Evolutionary conservation across 2,113 vertebrate genomes (phyloP).

Genomic region (Bufo bufo): DNA sequence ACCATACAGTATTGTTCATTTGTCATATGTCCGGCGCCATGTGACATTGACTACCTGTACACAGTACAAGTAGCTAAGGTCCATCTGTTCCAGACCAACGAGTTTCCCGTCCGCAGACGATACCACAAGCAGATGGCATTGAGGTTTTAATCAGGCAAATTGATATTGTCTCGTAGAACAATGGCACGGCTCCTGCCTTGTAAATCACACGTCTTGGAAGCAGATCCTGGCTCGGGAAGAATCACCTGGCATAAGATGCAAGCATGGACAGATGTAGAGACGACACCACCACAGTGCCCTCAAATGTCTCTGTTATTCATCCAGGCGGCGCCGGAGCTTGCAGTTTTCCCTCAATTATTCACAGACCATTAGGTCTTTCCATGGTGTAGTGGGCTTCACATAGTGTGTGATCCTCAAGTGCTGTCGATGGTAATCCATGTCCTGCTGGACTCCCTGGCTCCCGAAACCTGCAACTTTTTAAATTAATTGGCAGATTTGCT

Average conservation of each 20-base stretch:
- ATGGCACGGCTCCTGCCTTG: slow-evolving; percentile 59
- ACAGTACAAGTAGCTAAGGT: background rate
- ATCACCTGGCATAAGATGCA: slow-evolving; percentile 62
- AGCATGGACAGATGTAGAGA: slow-evolving; percentile 69
- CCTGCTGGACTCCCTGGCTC: background rate
- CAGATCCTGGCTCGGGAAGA: slow-evolving; percentile 61
- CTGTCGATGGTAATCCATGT: background rate
- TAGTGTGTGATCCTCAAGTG: background rate
- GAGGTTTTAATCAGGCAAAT: slow-evolving; percentile 67
- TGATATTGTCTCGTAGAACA: slow-evolving; percentile 62
- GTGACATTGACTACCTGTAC: background rate
- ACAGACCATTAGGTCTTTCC: slow-evolving; percentile 15
- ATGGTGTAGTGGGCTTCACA: background rate
- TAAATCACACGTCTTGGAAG: slow-evolving; percentile 61
- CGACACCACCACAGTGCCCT: slow-evolving; percentile 66
- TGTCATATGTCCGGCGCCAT: background rate
- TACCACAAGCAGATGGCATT: slow-evolving; percentile 20
- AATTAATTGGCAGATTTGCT: background rate
- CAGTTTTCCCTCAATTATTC: background rate
- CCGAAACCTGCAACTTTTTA: background rate
- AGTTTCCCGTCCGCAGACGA: background rate
- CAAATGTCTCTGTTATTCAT: slow-evolving; percentile 63
- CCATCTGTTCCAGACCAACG: slow-evolving; percentile 12
- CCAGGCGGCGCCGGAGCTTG: slow-evolving; percentile 11
- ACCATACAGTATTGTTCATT: background rate